Conservation (phyloP, 2,113 vertebrate species). For the Scalopus aquaticus region DNA sequence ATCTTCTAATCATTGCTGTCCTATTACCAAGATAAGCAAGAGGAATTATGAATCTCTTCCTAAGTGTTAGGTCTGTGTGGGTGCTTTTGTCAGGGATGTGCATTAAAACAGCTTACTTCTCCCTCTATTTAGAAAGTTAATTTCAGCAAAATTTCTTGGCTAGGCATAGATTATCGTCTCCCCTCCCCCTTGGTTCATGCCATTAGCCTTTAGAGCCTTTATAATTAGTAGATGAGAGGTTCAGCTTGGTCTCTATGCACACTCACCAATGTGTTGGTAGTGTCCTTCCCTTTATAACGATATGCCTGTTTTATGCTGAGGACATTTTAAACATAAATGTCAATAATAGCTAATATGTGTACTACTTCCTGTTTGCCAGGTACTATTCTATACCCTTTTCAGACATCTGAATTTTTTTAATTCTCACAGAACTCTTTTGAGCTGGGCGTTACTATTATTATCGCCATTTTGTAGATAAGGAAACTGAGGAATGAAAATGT, state of each 20-base stretch:
- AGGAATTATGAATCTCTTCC: neutral
- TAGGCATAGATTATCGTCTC: neutral
- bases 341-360: neutral
- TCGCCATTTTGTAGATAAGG: conserved; percentile 16
- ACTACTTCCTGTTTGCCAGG: neutral
- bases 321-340: conserved; percentile 33
- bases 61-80: neutral
- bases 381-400: neutral
- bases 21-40: neutral
- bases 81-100: neutral
- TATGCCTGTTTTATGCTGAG: neutral
- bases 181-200: neutral
- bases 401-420: neutral
- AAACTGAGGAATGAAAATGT: neutral
- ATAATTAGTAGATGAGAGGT: neutral
- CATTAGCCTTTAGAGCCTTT: neutral
- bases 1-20: conserved; percentile 8
- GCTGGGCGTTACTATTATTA: neutral
- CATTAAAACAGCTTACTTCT: neutral
- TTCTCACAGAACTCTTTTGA: conserved; percentile 8
- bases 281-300: neutral
- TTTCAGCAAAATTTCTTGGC: conserved; percentile 28
- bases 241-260: neutral
- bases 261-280: neutral
- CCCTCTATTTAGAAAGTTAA: conserved; percentile 12